phyloP scores from a whole-genome alignment of 2,113 vertebrate genomes.

The Struthidea cinerea region DNA sequence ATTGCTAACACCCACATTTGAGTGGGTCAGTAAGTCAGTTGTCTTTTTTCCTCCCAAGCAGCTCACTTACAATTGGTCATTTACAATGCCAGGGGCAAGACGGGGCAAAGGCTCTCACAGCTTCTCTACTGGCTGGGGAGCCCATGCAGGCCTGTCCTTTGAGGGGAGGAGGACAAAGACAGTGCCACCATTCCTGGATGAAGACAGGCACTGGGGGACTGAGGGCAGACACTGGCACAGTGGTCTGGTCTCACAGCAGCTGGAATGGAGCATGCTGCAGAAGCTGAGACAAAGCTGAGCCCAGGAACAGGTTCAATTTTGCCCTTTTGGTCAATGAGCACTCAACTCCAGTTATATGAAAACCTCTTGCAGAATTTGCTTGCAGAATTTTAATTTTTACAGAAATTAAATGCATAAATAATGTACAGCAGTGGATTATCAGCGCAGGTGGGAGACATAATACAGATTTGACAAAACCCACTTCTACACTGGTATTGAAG shows the following conservation, averaged over 20 bases:
- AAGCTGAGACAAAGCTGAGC: not conserved
- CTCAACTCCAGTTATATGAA: not conserved
- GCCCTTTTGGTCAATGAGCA: not conserved
- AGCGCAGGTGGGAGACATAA: not conserved
- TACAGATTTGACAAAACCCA: not conserved
- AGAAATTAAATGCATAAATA: not conserved
- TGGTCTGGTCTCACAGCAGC: not conserved
- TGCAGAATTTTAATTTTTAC: not conserved
- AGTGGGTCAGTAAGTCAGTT: not conserved
- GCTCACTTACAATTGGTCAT: not conserved
- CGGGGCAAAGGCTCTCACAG: not conserved
- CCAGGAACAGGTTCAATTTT: not conserved
- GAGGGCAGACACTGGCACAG: accelerated
- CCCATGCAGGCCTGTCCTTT: accelerated
- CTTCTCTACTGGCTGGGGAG: not conserved
- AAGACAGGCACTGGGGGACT: not conserved
- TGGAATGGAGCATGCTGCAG: not conserved
- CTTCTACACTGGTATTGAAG: not conserved
- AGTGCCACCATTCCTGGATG: accelerated
- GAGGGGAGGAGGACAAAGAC: not conserved
- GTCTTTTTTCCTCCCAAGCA: not conserved
- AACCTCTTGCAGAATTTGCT: not conserved
- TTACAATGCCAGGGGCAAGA: not conserved
- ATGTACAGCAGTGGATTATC: not conserved
- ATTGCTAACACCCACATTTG: accelerated